A percentile compares a stretch with the other conserved stretches of the same genome.
phyloP scores from a whole-genome alignment of 2,113 vertebrate species.

The Gadus chalcogrammus region DNA sequence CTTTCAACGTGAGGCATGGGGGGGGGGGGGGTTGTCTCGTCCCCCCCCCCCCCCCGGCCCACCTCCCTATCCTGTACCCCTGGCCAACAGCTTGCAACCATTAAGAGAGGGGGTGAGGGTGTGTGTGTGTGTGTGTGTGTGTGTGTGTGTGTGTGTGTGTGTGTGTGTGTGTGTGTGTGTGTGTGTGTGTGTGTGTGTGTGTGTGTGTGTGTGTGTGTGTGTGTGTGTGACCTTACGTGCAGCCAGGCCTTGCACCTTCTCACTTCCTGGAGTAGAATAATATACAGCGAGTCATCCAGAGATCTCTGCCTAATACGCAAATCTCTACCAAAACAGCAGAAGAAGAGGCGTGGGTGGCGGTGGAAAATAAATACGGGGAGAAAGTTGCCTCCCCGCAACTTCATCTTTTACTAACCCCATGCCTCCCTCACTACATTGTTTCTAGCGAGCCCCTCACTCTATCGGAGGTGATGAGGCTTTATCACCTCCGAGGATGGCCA shows the following conservation, averaged over 20 bases:
- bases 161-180: conserved; percentile 47
- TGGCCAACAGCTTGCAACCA: conserved; percentile 75
- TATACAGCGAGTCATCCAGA: conserved; percentile 72
- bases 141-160: conserved; percentile 31
- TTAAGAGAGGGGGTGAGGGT: conserved; percentile 66
- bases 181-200: no score
- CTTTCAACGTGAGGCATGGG: conserved; percentile 40
- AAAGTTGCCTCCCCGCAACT: no score
- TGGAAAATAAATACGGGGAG: conserved; percentile 1
- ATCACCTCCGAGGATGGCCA: no score
- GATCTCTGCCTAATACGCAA: conserved; percentile 65
- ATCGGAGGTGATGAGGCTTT: no score
- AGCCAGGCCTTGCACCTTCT: conserved; percentile 72
- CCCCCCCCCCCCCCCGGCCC: conserved; percentile 41
- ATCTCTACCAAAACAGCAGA: conserved; percentile 58
- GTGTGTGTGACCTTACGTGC: conserved; percentile 66
- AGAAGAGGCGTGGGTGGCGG: conserved; percentile 21
- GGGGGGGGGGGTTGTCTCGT: conserved; percentile 3
- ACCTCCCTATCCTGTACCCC: conserved; percentile 35
- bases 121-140: no score
- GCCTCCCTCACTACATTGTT: no score
- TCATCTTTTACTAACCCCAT: no score
- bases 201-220: no score
- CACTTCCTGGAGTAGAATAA: conserved; percentile 70
- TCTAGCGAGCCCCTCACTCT: no score